These are phyloP conservation scores for Trichacis sp. DNA, from an alignment of 2,888 invertebrate species.

Conservation along the genomic window DNA sequence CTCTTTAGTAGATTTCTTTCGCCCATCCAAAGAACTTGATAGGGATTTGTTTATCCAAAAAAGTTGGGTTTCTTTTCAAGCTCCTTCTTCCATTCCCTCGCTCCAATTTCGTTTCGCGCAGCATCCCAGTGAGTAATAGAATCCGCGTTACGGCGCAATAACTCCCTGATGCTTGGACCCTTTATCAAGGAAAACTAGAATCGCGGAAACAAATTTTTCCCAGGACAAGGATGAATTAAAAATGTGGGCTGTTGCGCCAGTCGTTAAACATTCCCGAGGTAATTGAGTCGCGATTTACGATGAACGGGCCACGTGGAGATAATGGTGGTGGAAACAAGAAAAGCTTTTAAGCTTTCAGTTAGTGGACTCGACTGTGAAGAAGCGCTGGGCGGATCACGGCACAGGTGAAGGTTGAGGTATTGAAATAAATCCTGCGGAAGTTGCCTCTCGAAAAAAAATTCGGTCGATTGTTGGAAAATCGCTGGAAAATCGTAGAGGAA, in stretches of 20 bases:
- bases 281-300: slow-evolving; percentile 4
- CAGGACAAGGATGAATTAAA: not conserved
- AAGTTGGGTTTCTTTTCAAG: not conserved
- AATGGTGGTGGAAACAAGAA: slow-evolving; percentile 6
- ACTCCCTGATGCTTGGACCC: not conserved
- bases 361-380: not conserved
- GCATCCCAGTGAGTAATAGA: not conserved
- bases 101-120: not conserved
- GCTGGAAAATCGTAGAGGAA: no score
- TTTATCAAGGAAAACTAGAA: not conserved
- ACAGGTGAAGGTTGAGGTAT: slow-evolving; percentile 1
- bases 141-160: not conserved
- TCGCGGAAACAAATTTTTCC: not conserved
- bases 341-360: slow-evolving; percentile 7
- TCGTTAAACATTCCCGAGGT: slow-evolving; percentile 2
- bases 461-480: no score
- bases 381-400: slow-evolving; percentile 1
- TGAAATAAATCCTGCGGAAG: not conserved
- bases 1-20: slow-evolving; percentile 1
- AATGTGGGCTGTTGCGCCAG: not conserved
- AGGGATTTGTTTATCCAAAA: not conserved
- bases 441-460: not conserved
- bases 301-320: not conserved
- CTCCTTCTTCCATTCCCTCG: not conserved
- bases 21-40: not conserved